Conservation (phyloP, 1,140 invertebrate genomes). For the Pemphigus obesinymphae region DNA sequence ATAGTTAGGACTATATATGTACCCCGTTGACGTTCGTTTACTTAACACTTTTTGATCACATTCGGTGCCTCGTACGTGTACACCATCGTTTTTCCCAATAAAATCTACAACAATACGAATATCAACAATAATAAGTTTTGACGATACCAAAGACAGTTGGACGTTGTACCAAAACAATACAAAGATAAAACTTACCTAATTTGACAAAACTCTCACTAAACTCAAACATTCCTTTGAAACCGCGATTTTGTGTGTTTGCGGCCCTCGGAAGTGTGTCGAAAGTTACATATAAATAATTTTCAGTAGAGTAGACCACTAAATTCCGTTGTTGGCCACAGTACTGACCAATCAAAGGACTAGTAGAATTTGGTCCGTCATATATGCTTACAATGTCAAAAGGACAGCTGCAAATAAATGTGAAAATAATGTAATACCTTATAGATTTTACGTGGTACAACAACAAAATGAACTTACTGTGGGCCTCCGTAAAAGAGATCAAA, state of each 20-base stretch:
- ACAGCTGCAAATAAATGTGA: constrained; percentile 75
- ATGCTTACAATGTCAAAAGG: constrained; percentile 97
- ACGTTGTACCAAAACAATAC: no score
- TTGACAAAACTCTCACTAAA: constrained; percentile 95
- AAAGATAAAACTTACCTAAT: constrained; percentile 73
- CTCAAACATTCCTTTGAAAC: constrained; percentile 92
- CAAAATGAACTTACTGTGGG: constrained; percentile 81
- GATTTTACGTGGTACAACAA: no score
- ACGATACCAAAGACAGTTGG: neutral
- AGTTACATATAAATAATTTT: constrained; percentile 79
- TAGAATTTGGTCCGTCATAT: constrained; percentile 84
- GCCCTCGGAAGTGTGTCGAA: constrained; percentile 84
- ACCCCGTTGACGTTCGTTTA: constrained; percentile 83
- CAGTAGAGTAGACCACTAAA: constrained; percentile 88
- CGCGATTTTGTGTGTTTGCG: constrained; percentile 87
- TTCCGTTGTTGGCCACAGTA: constrained; percentile 97
- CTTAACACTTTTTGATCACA: constrained; percentile 96
- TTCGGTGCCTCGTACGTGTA: constrained; percentile 90
- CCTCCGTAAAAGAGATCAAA: constrained; percentile 98
- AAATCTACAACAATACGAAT: constrained; percentile 65
- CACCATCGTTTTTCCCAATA: constrained; percentile 83
- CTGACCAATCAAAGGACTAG: constrained; percentile 85
- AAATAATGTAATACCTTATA: neutral
- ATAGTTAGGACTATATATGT: constrained; percentile 91
- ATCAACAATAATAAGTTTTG: neutral